Evolutionary conservation across 2,888 invertebrate genomes (phyloP).

Genomic region (Strigamia transsilvanica): DNA sequence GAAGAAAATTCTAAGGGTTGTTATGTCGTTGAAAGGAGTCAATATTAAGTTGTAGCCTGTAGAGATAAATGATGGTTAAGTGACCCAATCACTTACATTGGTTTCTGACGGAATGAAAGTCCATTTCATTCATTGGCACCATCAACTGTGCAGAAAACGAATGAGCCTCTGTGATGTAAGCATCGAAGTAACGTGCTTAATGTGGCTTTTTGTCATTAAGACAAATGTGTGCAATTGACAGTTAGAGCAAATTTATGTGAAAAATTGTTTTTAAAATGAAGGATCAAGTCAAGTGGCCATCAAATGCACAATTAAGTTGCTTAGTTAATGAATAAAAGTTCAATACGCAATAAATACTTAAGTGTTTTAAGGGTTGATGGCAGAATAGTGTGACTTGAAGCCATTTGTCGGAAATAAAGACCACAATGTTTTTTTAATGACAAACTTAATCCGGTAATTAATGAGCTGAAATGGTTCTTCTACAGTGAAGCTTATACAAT

Average conservation of each 20-base stretch:
- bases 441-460: constrained; percentile 49
- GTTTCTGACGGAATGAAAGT: constrained; percentile 27
- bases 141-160: neutral
- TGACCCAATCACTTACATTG: constrained; percentile 49
- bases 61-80: constrained; percentile 49
- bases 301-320: constrained; percentile 41
- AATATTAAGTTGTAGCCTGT: constrained; percentile 33
- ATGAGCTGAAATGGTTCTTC: constrained; percentile 42
- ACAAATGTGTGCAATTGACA: neutral
- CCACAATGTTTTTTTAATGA: constrained; percentile 44
- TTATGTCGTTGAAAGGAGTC: constrained; percentile 22
- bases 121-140: constrained; percentile 47
- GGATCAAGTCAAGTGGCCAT: constrained; percentile 23
- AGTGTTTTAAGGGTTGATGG: constrained; percentile 33
- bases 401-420: constrained; percentile 45
- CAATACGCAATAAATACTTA: constrained; percentile 35
- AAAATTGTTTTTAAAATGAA: constrained; percentile 16
- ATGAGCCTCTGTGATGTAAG: neutral
- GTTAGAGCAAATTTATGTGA: neutral
- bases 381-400: constrained; percentile 37
- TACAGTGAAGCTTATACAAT: constrained; percentile 11
- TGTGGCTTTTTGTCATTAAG: constrained; percentile 17
- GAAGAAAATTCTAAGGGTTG: neutral
- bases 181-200: neutral
- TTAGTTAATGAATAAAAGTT: constrained; percentile 14